Evolutionary conservation across 2,888 invertebrate genomes (phyloP).

Genomic region (Chorisops tibialis): DNA sequence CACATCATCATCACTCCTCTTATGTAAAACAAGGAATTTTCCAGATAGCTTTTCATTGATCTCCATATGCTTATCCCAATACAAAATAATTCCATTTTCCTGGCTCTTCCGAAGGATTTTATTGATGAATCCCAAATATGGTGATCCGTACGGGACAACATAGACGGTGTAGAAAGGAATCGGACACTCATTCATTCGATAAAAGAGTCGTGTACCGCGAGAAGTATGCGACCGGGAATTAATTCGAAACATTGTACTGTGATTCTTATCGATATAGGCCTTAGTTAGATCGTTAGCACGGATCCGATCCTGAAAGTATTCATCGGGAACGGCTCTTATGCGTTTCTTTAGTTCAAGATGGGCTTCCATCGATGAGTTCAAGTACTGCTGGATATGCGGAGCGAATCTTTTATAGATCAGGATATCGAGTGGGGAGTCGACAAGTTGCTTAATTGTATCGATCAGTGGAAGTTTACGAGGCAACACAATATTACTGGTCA

Average conservation of each 20-base stretch:
- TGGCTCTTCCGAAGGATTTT: slow-evolving; percentile 52
- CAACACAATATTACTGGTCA: slow-evolving; percentile 47
- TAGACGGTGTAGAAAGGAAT: slow-evolving; percentile 58
- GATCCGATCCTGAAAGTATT: slow-evolving; percentile 49
- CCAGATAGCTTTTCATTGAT: slow-evolving; percentile 32
- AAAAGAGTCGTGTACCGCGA: slow-evolving; percentile 54
- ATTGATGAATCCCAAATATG: slow-evolving; percentile 55
- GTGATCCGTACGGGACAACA: slow-evolving; percentile 59
- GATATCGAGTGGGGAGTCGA: slow-evolving; percentile 45
- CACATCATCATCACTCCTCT: slow-evolving; percentile 37
- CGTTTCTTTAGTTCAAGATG: slow-evolving; percentile 45
- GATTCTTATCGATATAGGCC: slow-evolving; percentile 55
- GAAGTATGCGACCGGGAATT: slow-evolving; percentile 40
- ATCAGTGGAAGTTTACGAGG: slow-evolving; percentile 44
- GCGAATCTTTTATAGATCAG: slow-evolving; percentile 49
- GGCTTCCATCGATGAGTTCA: slow-evolving; percentile 44
- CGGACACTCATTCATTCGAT: slow-evolving; percentile 55
- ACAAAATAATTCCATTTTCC: slow-evolving; percentile 55
- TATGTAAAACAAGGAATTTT: slow-evolving; percentile 35
- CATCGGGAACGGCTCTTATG: slow-evolving; percentile 50
- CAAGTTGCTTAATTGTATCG: slow-evolving; percentile 42
- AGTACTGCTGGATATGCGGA: slow-evolving; percentile 48
- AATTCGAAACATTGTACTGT: slow-evolving; percentile 45
- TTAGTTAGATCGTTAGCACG: slow-evolving; percentile 51
- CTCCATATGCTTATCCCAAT: slow-evolving; percentile 47